Base-by-base conservation (phyloP, 1,140 invertebrate genomes). In the Cheumatopsyche charites region DNA sequence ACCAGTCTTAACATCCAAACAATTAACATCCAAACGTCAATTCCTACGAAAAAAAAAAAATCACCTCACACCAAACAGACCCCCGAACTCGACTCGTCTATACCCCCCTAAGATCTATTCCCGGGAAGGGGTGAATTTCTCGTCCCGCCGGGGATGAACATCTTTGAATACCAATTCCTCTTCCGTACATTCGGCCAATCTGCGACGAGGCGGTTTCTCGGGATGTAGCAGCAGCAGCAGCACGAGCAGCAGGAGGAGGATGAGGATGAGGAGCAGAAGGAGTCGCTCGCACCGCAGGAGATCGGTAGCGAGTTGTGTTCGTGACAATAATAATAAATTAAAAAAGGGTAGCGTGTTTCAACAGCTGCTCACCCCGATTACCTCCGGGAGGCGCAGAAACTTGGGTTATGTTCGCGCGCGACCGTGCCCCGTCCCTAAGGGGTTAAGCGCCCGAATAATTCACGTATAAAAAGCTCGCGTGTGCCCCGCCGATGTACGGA, bases 311-410 rank as follows among this genome's bases (percentile, higher is more conserved):
- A 58, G 55, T 58, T 58, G 55, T 58, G 55, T 58, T 58, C 55
- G 55, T 58, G 55, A 58, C 55, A 58, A 58, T 58, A 58, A 58
- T 58, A 58, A 58, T 58, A 58, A 58, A 58, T 58, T 58, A 58
- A 58, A 58, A 58, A 58, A 58, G 55, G 55, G 55, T 58, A 58
- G 55, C 19, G 55, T 26, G 55, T 58, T 58, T 58, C 55, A 58
- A 58, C 55, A 58, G 55, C 55, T 58, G 55, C 55, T 58, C 55
- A 23, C 21, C 55, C 55, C 55, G 55, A 58, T 58, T 58, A 58
- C 55, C 55, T 58, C 55, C 55, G 55, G 55, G 55, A 58, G 21
- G 29, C 29, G 9, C 29, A 58, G 12, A 58, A 58, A 58, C 55
- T 58, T 58, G 21, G 23, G 55, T 58, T 58, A 58, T 58, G n/a